phyloP scores from a whole-genome alignment of 2,797 vertebrate species.

The Cyclura pinguis region DNA sequence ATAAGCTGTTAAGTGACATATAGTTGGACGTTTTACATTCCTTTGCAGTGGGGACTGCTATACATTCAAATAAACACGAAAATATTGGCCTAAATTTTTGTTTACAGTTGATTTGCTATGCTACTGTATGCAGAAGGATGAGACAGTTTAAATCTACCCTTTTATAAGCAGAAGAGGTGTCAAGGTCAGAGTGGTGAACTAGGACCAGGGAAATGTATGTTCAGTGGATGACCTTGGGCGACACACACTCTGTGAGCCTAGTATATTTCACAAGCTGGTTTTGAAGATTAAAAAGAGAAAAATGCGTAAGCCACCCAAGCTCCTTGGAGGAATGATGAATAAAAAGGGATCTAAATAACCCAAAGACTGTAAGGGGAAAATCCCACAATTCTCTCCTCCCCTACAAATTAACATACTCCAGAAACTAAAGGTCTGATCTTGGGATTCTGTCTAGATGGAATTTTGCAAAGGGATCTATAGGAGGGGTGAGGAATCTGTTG shows the following conservation, averaged over 20 bases:
- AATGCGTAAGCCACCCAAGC: background rate
- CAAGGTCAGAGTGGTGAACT: background rate
- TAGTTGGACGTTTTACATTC: conserved; percentile 7
- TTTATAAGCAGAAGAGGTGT: background rate
- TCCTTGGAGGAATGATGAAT: background rate
- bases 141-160: background rate
- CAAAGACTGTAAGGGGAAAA: background rate
- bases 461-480: background rate
- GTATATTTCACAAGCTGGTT: background rate
- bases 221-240: background rate
- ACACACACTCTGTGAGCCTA: background rate
- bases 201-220: background rate
- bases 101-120: background rate
- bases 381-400: background rate
- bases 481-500: background rate
- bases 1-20: background rate
- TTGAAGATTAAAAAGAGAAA: background rate
- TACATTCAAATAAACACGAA: background rate
- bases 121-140: background rate
- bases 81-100: background rate
- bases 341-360: background rate
- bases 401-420: background rate
- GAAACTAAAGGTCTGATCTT: background rate
- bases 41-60: background rate
- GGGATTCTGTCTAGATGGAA: background rate